These are phyloP conservation scores for Drosophila triauraria DNA, from an alignment of 1,140 invertebrate species.

Conservation along the genomic window DNA sequence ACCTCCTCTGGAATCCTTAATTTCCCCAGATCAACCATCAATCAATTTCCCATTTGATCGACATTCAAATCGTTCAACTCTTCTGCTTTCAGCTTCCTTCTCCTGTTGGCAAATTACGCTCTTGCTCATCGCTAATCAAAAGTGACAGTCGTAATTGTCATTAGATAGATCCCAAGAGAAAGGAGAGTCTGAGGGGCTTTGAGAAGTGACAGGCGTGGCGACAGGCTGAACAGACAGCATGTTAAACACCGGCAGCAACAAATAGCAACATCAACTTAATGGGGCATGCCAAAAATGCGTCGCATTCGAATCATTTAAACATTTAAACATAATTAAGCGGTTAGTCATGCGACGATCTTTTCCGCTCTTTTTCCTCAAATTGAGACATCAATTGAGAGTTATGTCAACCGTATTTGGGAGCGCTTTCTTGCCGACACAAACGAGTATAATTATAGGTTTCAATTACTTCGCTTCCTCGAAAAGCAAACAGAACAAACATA, in stretches of 20 bases:
- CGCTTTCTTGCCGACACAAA: slow-evolving; percentile 26
- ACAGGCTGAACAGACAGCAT: slow-evolving; percentile 31
- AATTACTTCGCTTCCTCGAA: slow-evolving; percentile 72
- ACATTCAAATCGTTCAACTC: slow-evolving; percentile 33
- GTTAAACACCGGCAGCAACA: slow-evolving; percentile 38
- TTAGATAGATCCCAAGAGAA: slow-evolving; percentile 13
- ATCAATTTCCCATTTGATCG: slow-evolving; percentile 23
- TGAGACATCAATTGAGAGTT: slow-evolving; percentile 74
- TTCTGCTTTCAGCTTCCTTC: slow-evolving; percentile 34
- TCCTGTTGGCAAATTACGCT: slow-evolving; percentile 29
- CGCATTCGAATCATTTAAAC: slow-evolving; percentile 67
- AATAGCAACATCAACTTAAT: slow-evolving; percentile 42
- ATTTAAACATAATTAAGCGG: slow-evolving; percentile 70
- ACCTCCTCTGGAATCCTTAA: no score
- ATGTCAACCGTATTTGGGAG: slow-evolving; percentile 37
- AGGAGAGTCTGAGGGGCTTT: neutral
- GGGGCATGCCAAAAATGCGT: slow-evolving; percentile 70
- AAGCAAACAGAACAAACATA: slow-evolving; percentile 20
- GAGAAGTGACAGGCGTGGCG: slow-evolving; percentile 1
- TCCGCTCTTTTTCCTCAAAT: slow-evolving; percentile 42
- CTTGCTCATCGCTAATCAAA: slow-evolving; percentile 61
- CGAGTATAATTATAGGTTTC: slow-evolving; percentile 67
- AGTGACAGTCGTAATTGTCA: slow-evolving; percentile 50
- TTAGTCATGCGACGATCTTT: slow-evolving; percentile 44
- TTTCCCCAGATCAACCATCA: no score